Evolutionary conservation across 2,113 vertebrate genomes (phyloP).

Genomic region (Eudyptes chrysolophus): DNA sequence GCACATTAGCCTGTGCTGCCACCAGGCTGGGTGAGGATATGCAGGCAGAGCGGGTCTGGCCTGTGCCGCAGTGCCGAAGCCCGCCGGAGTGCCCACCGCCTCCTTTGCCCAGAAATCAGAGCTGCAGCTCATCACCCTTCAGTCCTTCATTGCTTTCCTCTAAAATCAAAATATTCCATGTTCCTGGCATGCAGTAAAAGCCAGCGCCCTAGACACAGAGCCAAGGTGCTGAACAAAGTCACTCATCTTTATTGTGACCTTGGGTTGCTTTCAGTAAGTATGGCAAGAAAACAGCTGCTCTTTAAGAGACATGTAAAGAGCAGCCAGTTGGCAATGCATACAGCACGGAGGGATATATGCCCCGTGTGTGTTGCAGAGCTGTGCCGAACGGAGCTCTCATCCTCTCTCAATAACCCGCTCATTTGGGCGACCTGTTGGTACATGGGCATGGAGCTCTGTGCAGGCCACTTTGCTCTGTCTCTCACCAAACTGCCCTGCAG

Average conservation of each 20-base stretch:
- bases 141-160: not conserved
- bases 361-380: not conserved
- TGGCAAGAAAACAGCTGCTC: not conserved
- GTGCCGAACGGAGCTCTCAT: not conserved
- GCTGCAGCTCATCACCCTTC: not conserved
- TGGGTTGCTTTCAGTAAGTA: not conserved
- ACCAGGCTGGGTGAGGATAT: not conserved
- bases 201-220: not conserved
- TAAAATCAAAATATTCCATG: not conserved
- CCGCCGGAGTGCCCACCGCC: not conserved
- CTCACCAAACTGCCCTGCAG: not conserved
- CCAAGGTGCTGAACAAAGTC: not conserved
- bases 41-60: not conserved
- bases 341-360: not conserved
- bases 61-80: not conserved
- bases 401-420: not conserved
- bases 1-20: not conserved
- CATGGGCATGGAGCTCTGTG: not conserved
- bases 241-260: not conserved
- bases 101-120: not conserved
- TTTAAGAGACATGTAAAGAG: not conserved
- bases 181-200: not conserved
- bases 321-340: not conserved
- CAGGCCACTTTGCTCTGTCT: not conserved
- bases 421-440: not conserved